phyloP scores from a whole-genome alignment of 2,113 vertebrate genomes.

The Mus musculus region GRCm39 chr7:130812001-130812500 shows the following conservation, averaged over 20 bases:
- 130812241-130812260: background rate
- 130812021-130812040: background rate
- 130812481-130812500: background rate
- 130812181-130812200: background rate
- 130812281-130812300: background rate
- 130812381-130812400: background rate
- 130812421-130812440: background rate
- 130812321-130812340: background rate
- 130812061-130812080: background rate
- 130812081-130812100: background rate
- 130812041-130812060: background rate
- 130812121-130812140: background rate
- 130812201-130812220: background rate
- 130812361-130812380: background rate
- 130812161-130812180: background rate
- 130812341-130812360: background rate
- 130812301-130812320: background rate
- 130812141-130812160: background rate
- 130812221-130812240: background rate
- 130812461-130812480: background rate
- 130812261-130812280: background rate
- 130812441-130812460: background rate
- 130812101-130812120: background rate
- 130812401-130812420: background rate
- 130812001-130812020: background rate